Evolutionary conservation across 35 echinoderm and acorn worm genomes (phyloP).

Genomic region (Ptychodera flava): DNA sequence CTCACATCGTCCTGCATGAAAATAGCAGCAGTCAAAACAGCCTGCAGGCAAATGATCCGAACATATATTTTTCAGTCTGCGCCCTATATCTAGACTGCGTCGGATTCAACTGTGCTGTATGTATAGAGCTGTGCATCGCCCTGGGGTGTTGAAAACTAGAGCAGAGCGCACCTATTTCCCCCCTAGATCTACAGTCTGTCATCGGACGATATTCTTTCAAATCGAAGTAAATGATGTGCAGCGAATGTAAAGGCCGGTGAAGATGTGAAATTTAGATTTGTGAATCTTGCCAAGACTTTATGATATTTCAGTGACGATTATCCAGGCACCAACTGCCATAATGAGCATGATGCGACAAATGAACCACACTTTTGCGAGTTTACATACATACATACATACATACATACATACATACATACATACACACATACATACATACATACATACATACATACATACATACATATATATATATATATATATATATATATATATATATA

Average conservation of each 20-base stretch:
- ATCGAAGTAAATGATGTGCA: not conserved
- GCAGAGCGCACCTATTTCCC: too few species aligned
- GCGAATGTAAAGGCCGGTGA: not conserved
- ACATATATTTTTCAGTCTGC: too few species aligned
- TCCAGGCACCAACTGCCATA: not conserved
- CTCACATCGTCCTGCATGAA: too few species aligned
- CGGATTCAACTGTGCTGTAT: too few species aligned
- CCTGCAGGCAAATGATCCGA: too few species aligned
- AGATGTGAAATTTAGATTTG: not conserved
- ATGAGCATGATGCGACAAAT: too few species aligned
- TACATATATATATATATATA: not conserved
- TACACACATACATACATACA: not conserved
- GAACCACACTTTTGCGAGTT: not conserved
- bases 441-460: not conserved
- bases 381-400: not conserved
- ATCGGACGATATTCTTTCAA: not conserved
- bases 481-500: not conserved
- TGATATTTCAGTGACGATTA: not conserved
- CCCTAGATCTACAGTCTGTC: too few species aligned
- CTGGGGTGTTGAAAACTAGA: too few species aligned
- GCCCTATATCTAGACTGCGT: too few species aligned
- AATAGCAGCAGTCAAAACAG: too few species aligned
- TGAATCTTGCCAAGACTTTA: not conserved
- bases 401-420: conserved; percentile 2
- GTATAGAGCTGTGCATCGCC: too few species aligned